Evolutionary conservation across 2,888 invertebrate genomes (phyloP).

Genomic region (Drosophila mulleri): DNA sequence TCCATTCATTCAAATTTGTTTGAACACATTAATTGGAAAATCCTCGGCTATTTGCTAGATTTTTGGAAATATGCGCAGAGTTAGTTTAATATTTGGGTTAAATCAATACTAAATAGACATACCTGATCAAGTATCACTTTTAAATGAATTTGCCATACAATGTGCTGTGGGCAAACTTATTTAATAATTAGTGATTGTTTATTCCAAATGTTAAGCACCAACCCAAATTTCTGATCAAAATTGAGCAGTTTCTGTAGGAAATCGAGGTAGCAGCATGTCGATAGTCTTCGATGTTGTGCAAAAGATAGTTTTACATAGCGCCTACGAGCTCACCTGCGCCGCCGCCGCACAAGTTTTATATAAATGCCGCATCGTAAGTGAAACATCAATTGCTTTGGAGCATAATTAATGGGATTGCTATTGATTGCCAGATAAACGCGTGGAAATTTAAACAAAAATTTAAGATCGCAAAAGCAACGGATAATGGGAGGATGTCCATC

Average conservation of each 20-base stretch:
- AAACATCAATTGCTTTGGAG: background rate
- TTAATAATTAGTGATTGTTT: background rate
- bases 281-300: conserved; percentile 57
- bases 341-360: conserved; percentile 31
- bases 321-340: conserved; percentile 46
- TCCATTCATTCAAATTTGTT: background rate
- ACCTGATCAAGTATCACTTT: background rate
- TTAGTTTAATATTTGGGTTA: background rate
- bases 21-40: background rate
- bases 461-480: background rate
- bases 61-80: background rate
- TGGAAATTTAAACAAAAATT: background rate
- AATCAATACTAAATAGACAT: background rate
- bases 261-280: conserved; percentile 48
- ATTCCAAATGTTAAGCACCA: conserved; percentile 25
- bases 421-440: conserved; percentile 8
- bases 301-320: conserved; percentile 48
- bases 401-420: background rate
- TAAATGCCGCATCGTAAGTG: conserved; percentile 51
- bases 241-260: background rate
- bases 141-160: background rate
- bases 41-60: background rate
- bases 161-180: conserved; percentile 9
- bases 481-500: background rate
- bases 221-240: conserved; percentile 17